Evolutionary conservation across 2,888 invertebrate species (phyloP).

Genomic region (Ophion obscuratus): DNA sequence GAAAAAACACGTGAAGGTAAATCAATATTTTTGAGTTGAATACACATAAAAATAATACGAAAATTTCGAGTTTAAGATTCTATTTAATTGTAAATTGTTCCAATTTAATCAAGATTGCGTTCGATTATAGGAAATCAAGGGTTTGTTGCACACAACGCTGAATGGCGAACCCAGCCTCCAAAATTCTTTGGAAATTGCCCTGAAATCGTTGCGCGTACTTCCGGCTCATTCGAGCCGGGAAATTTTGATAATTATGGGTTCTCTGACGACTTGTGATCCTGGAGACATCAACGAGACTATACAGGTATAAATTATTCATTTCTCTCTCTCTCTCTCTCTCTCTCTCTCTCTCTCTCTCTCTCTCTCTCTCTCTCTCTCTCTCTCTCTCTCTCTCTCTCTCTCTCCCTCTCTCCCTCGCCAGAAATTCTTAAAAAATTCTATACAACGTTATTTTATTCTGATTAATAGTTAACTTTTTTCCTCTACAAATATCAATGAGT

Average conservation of each 20-base stretch:
- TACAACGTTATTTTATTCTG: neutral
- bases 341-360: no score
- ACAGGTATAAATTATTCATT: conserved; percentile 84
- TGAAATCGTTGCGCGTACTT: conserved; percentile 92
- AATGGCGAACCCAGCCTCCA: conserved; percentile 98
- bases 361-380: no score
- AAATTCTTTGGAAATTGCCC: conserved; percentile 96
- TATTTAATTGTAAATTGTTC: neutral
- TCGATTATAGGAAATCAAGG: conserved; percentile 79
- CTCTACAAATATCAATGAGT: neutral
- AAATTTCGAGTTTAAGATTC: no score
- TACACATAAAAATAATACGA: no score
- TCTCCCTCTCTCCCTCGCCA: no score
- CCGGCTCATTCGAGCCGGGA: conserved; percentile 98
- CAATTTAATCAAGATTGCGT: neutral
- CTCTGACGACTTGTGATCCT: conserved; percentile 98
- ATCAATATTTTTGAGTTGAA: neutral
- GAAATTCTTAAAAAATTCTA: neutral
- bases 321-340: no score
- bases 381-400: no score
- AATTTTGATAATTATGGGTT: conserved; percentile 95
- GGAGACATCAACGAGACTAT: conserved; percentile 95
- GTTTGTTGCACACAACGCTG: conserved; percentile 88
- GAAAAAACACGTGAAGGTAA: conserved; percentile 90
- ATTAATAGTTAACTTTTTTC: no score